These are phyloP conservation scores for Pissodes strobi DNA, from an alignment of 1,140 invertebrate genomes.

Conservation along the genomic window DNA sequence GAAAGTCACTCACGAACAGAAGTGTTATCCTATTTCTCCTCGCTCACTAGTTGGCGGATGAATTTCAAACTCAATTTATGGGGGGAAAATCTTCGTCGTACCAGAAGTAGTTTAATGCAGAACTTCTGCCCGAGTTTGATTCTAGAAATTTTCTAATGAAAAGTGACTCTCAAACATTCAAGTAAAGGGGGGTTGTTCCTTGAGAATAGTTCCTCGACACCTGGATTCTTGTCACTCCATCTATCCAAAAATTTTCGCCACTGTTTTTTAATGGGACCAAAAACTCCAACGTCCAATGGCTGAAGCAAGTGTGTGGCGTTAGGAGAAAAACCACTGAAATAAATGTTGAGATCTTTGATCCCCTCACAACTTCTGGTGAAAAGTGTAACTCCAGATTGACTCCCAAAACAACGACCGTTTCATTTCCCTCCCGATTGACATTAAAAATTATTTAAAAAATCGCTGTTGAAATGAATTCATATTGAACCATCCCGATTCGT, in stretches of 20 bases:
- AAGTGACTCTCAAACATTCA: too few species aligned
- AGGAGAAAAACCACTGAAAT: conserved; percentile 18
- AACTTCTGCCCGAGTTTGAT: too few species aligned
- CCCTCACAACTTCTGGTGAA: neutral
- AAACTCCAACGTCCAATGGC: conserved; percentile 26
- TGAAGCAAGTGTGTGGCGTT: conserved; percentile 23
- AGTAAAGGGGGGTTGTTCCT: too few species aligned
- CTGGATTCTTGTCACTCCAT: neutral
- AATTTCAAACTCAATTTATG: too few species aligned
- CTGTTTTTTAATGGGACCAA: conserved; percentile 23
- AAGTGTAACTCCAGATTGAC: neutral
- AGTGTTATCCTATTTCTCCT: too few species aligned
- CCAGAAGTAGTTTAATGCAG: too few species aligned
- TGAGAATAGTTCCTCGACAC: neutral
- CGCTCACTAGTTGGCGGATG: too few species aligned
- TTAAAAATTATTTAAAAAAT: neutral
- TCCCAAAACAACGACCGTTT: conserved; percentile 1
- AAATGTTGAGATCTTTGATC: neutral
- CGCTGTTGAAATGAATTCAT: neutral
- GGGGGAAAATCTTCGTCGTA: too few species aligned
- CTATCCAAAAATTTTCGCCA: conserved; percentile 13
- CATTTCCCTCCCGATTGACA: neutral
- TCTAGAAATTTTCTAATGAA: too few species aligned
- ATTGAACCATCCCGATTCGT: neutral
- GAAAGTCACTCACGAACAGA: too few species aligned